Conservation (phyloP, 2,113 vertebrate genomes). For the Enhydra lutris region DNA sequence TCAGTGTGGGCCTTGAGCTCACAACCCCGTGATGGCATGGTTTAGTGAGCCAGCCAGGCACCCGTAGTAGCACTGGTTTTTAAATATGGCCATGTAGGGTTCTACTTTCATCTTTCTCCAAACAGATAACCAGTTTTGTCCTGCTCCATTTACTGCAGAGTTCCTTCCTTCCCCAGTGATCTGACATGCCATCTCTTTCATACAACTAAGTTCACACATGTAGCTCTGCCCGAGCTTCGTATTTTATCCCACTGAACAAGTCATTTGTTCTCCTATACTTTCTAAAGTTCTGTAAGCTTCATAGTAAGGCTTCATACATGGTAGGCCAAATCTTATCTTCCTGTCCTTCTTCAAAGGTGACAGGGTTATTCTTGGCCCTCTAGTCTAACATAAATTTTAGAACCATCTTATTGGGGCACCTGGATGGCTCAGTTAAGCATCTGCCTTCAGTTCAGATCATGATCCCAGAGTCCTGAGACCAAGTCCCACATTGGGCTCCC, state of each 20-base stretch:
- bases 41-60: background rate
- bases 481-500: too few relatives aligned
- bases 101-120: conserved; percentile 24
- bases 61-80: background rate
- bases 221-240: background rate
- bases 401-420: background rate
- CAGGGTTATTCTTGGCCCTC: background rate
- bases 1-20: background rate
- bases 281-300: background rate
- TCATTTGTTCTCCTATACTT: background rate
- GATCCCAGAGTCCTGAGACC: background rate
- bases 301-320: background rate
- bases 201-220: background rate
- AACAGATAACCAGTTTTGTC: background rate
- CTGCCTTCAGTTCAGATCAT: background rate
- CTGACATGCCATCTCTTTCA: conserved; percentile 15
- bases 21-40: background rate
- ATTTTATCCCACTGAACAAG: background rate
- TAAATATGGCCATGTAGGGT: background rate
- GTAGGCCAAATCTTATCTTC: background rate
- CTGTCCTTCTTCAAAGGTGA: conserved; percentile 24
- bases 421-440: background rate
- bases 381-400: background rate
- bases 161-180: conserved; percentile 21
- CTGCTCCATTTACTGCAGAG: conserved; percentile 7